Evolutionary conservation across 2,888 invertebrate genomes (phyloP).

Genomic region (Tinea pellionella): DNA sequence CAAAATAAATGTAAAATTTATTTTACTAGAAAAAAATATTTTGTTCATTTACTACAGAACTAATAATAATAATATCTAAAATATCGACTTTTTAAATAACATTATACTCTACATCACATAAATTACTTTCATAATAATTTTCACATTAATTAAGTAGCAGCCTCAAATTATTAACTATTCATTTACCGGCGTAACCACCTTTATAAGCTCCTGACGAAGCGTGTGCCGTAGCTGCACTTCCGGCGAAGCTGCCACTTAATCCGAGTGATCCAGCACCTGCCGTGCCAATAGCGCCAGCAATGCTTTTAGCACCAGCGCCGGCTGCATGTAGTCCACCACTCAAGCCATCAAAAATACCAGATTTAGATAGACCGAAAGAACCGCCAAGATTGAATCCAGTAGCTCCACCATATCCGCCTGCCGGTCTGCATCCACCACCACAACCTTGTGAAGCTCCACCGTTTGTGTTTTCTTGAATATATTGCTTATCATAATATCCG

Average conservation of each 20-base stretch:
- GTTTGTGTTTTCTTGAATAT: background rate
- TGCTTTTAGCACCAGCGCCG: slow-evolving; percentile 33
- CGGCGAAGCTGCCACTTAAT: slow-evolving; percentile 36
- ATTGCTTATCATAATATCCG: slow-evolving; percentile 14
- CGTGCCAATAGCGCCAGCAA: slow-evolving; percentile 29
- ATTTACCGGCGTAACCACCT: slow-evolving; percentile 32
- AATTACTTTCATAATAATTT: background rate
- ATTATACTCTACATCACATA: background rate
- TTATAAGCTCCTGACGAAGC: slow-evolving; percentile 43
- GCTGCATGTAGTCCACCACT: slow-evolving; percentile 22
- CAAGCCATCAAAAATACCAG: slow-evolving; percentile 19
- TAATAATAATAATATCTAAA: background rate
- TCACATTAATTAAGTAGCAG: background rate
- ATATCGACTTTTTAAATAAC: background rate
- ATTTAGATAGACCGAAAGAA: slow-evolving; percentile 18
- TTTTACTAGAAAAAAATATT: background rate
- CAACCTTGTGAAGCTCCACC: background rate
- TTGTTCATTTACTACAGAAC: slow-evolving; percentile 1
- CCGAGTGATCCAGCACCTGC: slow-evolving; percentile 22
- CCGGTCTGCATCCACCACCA: slow-evolving; percentile 17
- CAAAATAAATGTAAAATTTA: background rate
- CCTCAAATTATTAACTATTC: background rate
- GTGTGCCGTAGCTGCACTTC: slow-evolving; percentile 46
- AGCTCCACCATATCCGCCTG: slow-evolving; percentile 20
- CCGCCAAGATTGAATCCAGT: slow-evolving; percentile 16